Conservation (phyloP, 2,113 vertebrate genomes). For the Thomomys bottae region DNA sequence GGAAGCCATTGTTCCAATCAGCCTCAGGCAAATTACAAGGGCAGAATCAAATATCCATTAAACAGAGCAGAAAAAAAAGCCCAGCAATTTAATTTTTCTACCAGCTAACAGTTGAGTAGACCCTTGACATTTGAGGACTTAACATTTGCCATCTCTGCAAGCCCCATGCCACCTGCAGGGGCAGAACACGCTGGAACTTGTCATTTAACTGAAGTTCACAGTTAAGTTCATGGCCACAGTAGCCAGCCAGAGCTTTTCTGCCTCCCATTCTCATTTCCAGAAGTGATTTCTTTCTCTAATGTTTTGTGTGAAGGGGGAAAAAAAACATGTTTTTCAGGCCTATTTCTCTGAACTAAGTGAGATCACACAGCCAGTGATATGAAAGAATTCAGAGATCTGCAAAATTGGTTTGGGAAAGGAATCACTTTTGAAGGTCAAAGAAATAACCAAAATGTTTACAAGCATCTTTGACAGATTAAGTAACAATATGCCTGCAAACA, state of each 20-base stretch:
- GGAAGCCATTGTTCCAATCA: slow-evolving; percentile 58
- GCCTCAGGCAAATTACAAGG: slow-evolving; percentile 57
- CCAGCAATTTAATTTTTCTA: slow-evolving; percentile 48
- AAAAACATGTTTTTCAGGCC: neutral
- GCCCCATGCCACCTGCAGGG: slow-evolving; percentile 12
- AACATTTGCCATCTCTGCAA: slow-evolving; percentile 43
- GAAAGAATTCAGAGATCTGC: slow-evolving; percentile 8
- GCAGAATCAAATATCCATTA: slow-evolving; percentile 65
- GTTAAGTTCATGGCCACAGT: neutral
- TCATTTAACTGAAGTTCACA: neutral
- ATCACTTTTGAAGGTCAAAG: slow-evolving; percentile 34
- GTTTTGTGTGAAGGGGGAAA: neutral
- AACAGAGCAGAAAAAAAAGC: neutral
- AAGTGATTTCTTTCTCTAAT: neutral
- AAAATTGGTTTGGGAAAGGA: neutral
- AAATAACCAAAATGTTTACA: slow-evolving; percentile 38
- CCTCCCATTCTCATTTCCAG: neutral
- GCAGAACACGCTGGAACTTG: neutral
- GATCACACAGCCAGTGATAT: neutral
- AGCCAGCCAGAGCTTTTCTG: neutral
- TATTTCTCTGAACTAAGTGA: neutral
- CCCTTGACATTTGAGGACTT: slow-evolving; percentile 50
- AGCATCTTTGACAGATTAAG: neutral
- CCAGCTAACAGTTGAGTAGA: slow-evolving; percentile 52
- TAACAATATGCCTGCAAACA: neutral